Evolutionary conservation across 2,113 vertebrate genomes (phyloP).

Genomic region (Capra hircus): DNA sequence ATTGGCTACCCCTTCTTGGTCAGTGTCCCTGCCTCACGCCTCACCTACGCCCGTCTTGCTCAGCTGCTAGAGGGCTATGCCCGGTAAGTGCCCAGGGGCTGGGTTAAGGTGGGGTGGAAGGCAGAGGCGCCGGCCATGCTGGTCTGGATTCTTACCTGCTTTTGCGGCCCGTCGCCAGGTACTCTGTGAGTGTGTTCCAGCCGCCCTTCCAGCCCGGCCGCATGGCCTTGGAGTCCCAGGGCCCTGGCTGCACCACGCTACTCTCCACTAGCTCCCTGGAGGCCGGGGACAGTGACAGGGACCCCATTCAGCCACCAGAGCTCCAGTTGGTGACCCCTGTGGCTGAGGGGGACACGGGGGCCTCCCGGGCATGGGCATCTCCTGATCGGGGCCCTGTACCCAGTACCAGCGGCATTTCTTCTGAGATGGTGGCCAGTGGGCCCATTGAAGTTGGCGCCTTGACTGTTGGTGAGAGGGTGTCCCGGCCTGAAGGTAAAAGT

Average conservation of each 20-base stretch:
- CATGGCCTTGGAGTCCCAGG: constrained; percentile 86
- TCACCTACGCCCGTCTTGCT: constrained; percentile 90
- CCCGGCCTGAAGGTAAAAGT: constrained; percentile 92
- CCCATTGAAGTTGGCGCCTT: constrained; percentile 82
- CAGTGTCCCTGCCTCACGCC: constrained; percentile 92
- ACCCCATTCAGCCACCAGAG: constrained; percentile 74
- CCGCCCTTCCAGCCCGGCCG: constrained; percentile 94
- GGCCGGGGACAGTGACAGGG: constrained; percentile 73
- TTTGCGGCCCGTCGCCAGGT: constrained; percentile 75
- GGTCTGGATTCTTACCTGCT: background rate
- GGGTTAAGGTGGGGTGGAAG: background rate
- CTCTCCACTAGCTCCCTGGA: constrained; percentile 68
- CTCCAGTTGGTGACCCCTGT: constrained; percentile 62
- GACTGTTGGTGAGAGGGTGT: constrained; percentile 87
- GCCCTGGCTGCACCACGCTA: constrained; percentile 65
- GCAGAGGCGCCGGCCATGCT: background rate
- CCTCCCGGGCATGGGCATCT: constrained; percentile 71
- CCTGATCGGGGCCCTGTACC: constrained; percentile 76
- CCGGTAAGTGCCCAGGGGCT: constrained; percentile 81
- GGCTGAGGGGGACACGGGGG: constrained; percentile 72
- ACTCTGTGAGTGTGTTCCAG: constrained; percentile 97
- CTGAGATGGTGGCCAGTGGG: constrained; percentile 81
- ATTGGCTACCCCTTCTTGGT: constrained; percentile 96
- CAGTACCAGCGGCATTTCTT: constrained; percentile 88
- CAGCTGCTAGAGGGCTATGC: constrained; percentile 95